phyloP scores from a whole-genome alignment of 2,888 invertebrate species.

The Empis stercorea region DNA sequence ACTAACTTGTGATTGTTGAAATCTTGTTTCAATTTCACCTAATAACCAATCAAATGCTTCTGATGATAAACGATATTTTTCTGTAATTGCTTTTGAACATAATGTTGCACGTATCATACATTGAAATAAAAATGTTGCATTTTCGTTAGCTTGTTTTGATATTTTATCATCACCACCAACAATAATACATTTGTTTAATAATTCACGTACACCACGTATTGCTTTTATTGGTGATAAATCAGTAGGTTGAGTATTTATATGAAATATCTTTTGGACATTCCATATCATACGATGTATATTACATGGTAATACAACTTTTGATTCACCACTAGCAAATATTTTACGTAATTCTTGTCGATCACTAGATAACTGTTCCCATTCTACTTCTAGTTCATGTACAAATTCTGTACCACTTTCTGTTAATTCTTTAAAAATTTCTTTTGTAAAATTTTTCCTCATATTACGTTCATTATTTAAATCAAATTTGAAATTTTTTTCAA shows the following conservation, averaged over 20 bases:
- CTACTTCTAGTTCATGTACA: conserved; percentile 75
- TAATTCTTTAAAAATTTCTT: conserved; percentile 80
- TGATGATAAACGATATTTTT: conserved; percentile 76
- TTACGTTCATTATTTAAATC: conserved; percentile 84
- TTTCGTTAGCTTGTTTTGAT: conserved; percentile 87
- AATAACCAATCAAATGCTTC: conserved; percentile 98
- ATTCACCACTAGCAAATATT: conserved; percentile 90
- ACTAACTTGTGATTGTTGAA: conserved; percentile 81
- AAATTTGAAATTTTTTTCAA: conserved; percentile 87
- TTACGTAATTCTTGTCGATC: conserved; percentile 73
- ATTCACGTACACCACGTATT: conserved; percentile 63
- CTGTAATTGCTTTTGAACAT: conserved; percentile 86
- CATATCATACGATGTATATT: conserved; percentile 95
- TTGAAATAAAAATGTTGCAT: conserved; percentile 91
- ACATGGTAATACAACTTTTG: conserved; percentile 91
- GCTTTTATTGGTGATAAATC: conserved; percentile 84
- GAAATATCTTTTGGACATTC: conserved; percentile 98
- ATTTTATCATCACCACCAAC: conserved; percentile 87
- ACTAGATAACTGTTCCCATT: conserved; percentile 81
- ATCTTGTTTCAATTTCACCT: conserved; percentile 92
- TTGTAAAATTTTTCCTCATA: conserved; percentile 52
- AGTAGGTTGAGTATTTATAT: conserved; percentile 82
- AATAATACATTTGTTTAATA: conserved; percentile 75
- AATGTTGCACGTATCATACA: conserved; percentile 81
- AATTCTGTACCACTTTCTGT: conserved; percentile 71